Conservation (phyloP, 2,888 invertebrate genomes). For the Atethmia centrago region DNA sequence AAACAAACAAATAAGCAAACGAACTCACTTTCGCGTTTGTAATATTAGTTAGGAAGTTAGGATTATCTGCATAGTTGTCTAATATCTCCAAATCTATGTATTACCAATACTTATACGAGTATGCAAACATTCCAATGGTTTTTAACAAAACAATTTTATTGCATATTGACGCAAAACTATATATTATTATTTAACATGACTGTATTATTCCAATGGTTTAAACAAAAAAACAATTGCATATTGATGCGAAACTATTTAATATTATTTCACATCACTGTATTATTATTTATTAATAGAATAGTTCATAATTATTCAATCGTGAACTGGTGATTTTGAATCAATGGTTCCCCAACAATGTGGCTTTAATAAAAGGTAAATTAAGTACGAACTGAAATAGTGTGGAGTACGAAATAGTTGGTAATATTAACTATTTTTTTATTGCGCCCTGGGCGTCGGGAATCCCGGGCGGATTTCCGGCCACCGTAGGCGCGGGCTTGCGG, state of each 20-base stretch:
- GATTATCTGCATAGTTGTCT: too few relatives aligned
- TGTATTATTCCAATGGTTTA: slow-evolving; percentile 5
- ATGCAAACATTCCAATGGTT: not conserved
- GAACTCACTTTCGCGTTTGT: too few relatives aligned
- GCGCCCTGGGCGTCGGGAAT: too few relatives aligned
- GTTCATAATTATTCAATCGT: slow-evolving; percentile 13
- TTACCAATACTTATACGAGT: not conserved
- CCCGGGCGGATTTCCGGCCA: too few relatives aligned
- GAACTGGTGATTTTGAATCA: slow-evolving; percentile 12
- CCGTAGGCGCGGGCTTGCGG: too few relatives aligned
- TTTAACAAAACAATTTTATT: slow-evolving; percentile 8
- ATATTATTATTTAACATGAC: not conserved
- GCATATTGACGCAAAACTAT: not conserved
- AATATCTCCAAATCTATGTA: slow-evolving; percentile 1
- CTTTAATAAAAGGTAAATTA: slow-evolving; percentile 8
- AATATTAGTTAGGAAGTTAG: too few relatives aligned
- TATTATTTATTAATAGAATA: slow-evolving; percentile 1
- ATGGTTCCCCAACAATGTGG: slow-evolving; percentile 1
- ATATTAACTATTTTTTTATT: slow-evolving; percentile 4
- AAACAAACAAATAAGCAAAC: too few relatives aligned
- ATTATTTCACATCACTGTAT: not conserved
- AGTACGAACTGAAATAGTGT: not conserved
- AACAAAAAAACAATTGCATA: slow-evolving; percentile 6
- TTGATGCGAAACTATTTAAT: not conserved
- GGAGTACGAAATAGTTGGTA: not conserved